Percentiles rank a stretch among this genome's conserved stretches.
These are phyloP conservation scores for Vanacampus margaritifer DNA, from an alignment of 2,113 vertebrate genomes.

Conservation along the genomic window DNA sequence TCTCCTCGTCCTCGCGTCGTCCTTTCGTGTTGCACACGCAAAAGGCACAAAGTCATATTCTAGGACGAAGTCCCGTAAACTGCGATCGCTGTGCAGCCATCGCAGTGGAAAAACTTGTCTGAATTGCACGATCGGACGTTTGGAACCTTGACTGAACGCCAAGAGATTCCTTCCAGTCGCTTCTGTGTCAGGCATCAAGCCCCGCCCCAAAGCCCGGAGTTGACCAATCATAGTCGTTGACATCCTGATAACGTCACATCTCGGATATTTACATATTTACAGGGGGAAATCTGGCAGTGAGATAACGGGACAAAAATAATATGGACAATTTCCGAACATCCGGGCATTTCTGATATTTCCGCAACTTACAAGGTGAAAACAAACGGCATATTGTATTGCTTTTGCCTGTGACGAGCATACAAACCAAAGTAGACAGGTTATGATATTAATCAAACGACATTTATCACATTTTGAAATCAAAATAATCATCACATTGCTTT, in stretches of 20 bases:
- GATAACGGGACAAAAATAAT: too few species aligned
- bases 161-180: constrained; percentile 43
- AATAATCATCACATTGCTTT: too few species aligned
- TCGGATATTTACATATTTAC: not conserved
- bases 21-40: constrained; percentile 9
- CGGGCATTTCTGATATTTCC: too few species aligned
- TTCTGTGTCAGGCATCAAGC: constrained; percentile 29
- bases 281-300: too few species aligned
- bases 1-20: constrained; percentile 31
- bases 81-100: not conserved
- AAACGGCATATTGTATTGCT: too few species aligned
- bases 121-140: not conserved
- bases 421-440: too few species aligned
- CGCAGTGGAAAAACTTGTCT: not conserved
- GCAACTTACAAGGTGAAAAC: too few species aligned
- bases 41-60: constrained; percentile 32
- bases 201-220: constrained; percentile 20
- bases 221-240: constrained; percentile 42
- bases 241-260: not conserved
- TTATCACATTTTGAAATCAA: too few species aligned
- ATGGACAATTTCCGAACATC: too few species aligned
- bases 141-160: not conserved
- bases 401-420: too few species aligned
- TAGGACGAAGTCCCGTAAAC: not conserved
- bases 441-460: too few species aligned